These are phyloP conservation scores for Mesoclemmys tuberculata DNA, from an alignment of 2,113 vertebrate species.

Conservation along the genomic window DNA sequence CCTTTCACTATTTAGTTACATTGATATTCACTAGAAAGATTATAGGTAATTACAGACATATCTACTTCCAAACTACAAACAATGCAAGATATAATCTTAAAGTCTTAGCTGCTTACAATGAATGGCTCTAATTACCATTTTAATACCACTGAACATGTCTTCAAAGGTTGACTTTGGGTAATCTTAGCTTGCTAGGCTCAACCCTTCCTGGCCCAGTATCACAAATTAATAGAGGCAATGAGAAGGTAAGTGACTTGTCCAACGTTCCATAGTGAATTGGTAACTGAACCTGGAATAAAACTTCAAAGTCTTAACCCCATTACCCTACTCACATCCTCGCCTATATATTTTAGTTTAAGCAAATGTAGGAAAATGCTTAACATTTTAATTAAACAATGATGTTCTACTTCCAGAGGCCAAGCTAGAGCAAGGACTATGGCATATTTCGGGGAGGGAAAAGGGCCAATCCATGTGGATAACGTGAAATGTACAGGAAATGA, in stretches of 20 bases:
- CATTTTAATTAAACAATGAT: neutral
- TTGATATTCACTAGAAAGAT: no score
- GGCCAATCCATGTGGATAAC: conserved; percentile 93
- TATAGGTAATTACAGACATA: no score
- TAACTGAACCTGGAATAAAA: neutral
- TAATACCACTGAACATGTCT: no score
- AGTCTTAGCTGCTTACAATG: no score
- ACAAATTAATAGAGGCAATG: neutral
- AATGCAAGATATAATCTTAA: no score
- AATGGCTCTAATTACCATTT: no score
- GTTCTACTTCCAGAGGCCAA: conserved; percentile 80
- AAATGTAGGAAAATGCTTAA: neutral
- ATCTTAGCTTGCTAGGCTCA: no score
- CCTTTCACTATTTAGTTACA: no score
- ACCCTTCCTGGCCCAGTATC: no score
- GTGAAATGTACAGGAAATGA: conserved; percentile 91
- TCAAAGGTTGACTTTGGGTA: no score
- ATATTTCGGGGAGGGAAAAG: conserved; percentile 94
- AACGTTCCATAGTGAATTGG: neutral
- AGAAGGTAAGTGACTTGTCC: neutral
- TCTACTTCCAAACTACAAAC: no score
- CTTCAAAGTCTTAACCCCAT: neutral
- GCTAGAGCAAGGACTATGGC: conserved; percentile 94
- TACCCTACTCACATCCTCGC: neutral
- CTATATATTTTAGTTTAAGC: neutral